Evolutionary conservation across 2,888 invertebrate genomes (phyloP).

Genomic region (Liopterus haemorrhoidalis): DNA sequence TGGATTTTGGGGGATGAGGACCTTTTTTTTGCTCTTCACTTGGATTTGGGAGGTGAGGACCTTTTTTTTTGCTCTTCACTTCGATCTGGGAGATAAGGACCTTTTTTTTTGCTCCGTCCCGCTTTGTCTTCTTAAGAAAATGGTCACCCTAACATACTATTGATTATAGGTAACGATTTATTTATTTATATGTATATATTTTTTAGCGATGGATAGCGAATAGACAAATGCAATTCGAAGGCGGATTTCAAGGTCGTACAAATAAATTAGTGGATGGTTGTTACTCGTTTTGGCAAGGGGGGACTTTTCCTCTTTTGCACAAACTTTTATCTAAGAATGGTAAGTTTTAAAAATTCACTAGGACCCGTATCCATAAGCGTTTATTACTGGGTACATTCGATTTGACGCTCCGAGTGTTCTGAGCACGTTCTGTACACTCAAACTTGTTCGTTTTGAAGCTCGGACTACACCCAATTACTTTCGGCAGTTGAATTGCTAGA

Average conservation of each 20-base stretch:
- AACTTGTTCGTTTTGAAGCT: too few species aligned
- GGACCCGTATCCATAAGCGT: too few species aligned
- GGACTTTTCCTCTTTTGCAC: constrained; percentile 81
- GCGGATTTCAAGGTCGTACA: constrained; percentile 95
- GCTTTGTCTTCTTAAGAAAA: neutral
- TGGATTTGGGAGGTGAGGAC: too few species aligned
- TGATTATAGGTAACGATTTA: neutral
- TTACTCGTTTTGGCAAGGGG: constrained; percentile 99
- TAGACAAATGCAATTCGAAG: constrained; percentile 89
- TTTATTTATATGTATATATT: constrained; percentile 14
- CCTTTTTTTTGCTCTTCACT: too few species aligned
- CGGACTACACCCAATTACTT: too few species aligned
- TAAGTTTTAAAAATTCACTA: constrained; percentile 23
- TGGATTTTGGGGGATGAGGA: too few species aligned
- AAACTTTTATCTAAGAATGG: constrained; percentile 57
- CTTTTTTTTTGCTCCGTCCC: neutral
- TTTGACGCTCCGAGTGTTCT: too few species aligned
- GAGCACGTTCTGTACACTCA: too few species aligned
- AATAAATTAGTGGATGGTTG: constrained; percentile 98
- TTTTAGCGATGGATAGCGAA: constrained; percentile 77
- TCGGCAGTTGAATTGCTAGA: too few species aligned
- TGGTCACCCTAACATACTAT: neutral
- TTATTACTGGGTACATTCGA: too few species aligned
- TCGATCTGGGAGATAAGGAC: neutral
- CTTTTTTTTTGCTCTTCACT: neutral